Conservation (phyloP, 2,888 invertebrate genomes). For the Monopis laevigella region DNA sequence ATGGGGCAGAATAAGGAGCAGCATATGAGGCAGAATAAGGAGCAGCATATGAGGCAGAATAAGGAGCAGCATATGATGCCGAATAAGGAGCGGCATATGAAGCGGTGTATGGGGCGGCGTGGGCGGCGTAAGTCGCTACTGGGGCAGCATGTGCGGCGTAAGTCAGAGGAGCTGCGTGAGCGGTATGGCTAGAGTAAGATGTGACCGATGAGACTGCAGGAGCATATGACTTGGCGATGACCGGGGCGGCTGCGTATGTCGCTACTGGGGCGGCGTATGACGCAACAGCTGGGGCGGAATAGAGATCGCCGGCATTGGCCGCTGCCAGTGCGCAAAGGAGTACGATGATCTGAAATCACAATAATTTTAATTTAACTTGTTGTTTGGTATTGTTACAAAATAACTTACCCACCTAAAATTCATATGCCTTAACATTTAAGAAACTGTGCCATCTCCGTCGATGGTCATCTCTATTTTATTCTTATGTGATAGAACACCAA, state of each 20-base stretch:
- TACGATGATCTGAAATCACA: conserved; percentile 51
- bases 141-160: conserved; percentile 27
- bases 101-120: conserved; percentile 30
- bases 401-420: too few relatives aligned
- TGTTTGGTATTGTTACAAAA: too few relatives aligned
- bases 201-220: conserved; percentile 32
- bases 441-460: too few relatives aligned
- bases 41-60: conserved; percentile 28
- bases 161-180: conserved; percentile 23
- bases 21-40: conserved; percentile 31
- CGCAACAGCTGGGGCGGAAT: conserved; percentile 40
- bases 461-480: too few relatives aligned
- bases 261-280: conserved; percentile 44
- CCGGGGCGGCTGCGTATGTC: too few relatives aligned
- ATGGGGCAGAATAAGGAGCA: conserved; percentile 22
- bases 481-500: too few relatives aligned
- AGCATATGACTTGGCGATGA: conserved; percentile 34
- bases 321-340: conserved; percentile 65
- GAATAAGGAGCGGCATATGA: conserved; percentile 27
- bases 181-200: conserved; percentile 26
- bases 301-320: conserved; percentile 63
- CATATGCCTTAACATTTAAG: too few relatives aligned
- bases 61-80: conserved; percentile 24
- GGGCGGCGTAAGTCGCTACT: conserved; percentile 25
- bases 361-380: too few relatives aligned